Evolutionary conservation across 2,888 invertebrate genomes (phyloP).

Genomic region (Coremacera marginata): DNA sequence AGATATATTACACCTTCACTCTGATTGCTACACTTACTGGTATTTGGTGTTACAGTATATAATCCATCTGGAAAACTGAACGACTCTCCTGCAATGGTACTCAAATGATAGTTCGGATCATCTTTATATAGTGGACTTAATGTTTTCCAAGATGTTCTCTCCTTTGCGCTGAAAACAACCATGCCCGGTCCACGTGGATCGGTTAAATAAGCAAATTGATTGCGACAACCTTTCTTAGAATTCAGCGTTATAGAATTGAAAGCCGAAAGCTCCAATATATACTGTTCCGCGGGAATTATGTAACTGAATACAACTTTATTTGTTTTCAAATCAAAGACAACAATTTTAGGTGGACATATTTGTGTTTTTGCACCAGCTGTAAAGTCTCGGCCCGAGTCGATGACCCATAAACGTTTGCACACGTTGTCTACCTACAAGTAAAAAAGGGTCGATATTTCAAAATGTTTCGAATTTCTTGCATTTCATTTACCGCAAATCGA

Average conservation of each 20-base stretch:
- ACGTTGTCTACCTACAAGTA: constrained; percentile 75
- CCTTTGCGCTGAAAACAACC: constrained; percentile 72
- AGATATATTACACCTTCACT: too few species aligned
- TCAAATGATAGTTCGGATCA: constrained; percentile 72
- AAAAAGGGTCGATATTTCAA: constrained; percentile 73
- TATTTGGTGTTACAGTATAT: neutral
- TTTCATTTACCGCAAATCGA: constrained; percentile 44
- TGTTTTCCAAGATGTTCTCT: constrained; percentile 72
- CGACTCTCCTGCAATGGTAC: constrained; percentile 71
- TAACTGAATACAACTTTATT: constrained; percentile 70
- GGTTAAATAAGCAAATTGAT: constrained; percentile 74
- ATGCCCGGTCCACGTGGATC: constrained; percentile 74
- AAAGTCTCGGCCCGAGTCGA: constrained; percentile 3
- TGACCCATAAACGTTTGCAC: constrained; percentile 71
- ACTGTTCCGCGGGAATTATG: constrained; percentile 52
- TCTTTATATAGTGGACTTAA: constrained; percentile 72
- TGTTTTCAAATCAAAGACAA: constrained; percentile 77
- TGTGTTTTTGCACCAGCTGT: constrained; percentile 54
- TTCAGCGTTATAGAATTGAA: constrained; percentile 71
- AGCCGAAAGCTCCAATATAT: constrained; percentile 58
- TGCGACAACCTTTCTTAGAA: constrained; percentile 67
- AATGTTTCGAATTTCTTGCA: neutral
- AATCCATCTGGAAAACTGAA: constrained; percentile 77
- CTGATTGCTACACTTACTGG: neutral
- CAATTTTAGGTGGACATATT: constrained; percentile 78